Base-by-base conservation (phyloP, 2,888 invertebrate genomes). In the Xestia xanthographa region DNA sequence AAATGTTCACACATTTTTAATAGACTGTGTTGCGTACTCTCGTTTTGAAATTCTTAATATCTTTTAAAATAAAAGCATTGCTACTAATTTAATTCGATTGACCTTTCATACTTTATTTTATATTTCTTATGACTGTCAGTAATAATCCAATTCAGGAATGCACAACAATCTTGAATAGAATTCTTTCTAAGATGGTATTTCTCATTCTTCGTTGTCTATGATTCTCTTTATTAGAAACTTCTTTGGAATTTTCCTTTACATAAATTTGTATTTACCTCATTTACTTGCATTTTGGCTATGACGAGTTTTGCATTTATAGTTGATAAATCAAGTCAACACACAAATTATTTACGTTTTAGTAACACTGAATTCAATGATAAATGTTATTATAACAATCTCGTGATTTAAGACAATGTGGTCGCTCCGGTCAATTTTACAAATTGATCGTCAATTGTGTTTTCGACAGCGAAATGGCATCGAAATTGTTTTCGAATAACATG, bases 401-500 rank as follows among this genome's bases (percentile, higher is more conserved):
- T 90, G 87, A 85, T 86, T 85, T 77, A 83, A 86, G 83, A 78
- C 84, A 88, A 87, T 87, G 80, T 82, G 75, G 77, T 70, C 62
- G 82, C 83, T 75, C 77, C 87, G 88, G 85, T 88, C 86, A 90
- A 90, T 91, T 90, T 87, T 85, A 88, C 82, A 91, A 88, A 91
- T 91, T 88, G 89, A 89, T 86, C 86, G 85, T 80, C 89, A 85
- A 87, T 87, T 83, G 77, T 76, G 87, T 86, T 88, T 87, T 90
- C 86, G 85, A 86, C 84, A 89, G 83, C 86, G 86, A 90, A 89
- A 89, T 88, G 80, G 84, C 88, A 81, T 83, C 86, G 86, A 89
- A 92, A 92, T 91, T 90, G 90, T 90, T 90, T 82, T 89, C 90
- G 83, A 90, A 90, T 88, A 89, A 89, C 90, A 91, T 87, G 78